Conservation (phyloP, 2,797 vertebrate species). For the Acrocephalus scirpaceus region DNA sequence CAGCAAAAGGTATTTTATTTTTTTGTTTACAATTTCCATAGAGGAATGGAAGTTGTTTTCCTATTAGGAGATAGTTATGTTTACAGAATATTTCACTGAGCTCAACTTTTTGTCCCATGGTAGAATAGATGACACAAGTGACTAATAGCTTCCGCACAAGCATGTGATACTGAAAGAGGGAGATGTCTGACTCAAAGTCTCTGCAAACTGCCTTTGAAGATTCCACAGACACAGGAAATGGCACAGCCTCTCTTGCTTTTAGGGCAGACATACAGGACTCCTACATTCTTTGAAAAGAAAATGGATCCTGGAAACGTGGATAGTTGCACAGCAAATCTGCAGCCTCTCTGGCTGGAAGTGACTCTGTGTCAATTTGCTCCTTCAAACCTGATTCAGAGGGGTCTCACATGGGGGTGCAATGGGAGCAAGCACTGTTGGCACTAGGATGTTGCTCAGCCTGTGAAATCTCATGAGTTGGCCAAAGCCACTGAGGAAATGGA, state of each 20-base stretch:
- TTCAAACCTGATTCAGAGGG: neutral
- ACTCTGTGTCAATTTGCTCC: neutral
- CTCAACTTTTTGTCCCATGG: neutral
- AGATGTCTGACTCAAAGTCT: neutral
- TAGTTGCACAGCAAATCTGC: neutral
- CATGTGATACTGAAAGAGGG: neutral
- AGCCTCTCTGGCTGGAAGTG: neutral
- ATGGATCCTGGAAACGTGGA: neutral
- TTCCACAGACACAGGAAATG: neutral
- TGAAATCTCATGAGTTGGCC: neutral
- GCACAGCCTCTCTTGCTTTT: neutral
- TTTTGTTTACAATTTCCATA: neutral
- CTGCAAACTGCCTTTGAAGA: neutral
- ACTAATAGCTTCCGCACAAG: neutral
- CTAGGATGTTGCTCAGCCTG: neutral
- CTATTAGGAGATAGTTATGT: neutral
- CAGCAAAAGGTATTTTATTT: neutral
- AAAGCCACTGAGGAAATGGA: neutral
- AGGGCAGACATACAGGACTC: neutral
- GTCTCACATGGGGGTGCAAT: neutral
- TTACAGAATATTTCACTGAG: neutral
- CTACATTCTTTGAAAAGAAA: neutral
- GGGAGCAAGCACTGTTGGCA: neutral
- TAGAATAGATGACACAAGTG: neutral
- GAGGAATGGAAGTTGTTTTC: neutral